Conservation (phyloP, 2,113 vertebrate genomes). For the Thamnaconus septentrionalis region DNA sequence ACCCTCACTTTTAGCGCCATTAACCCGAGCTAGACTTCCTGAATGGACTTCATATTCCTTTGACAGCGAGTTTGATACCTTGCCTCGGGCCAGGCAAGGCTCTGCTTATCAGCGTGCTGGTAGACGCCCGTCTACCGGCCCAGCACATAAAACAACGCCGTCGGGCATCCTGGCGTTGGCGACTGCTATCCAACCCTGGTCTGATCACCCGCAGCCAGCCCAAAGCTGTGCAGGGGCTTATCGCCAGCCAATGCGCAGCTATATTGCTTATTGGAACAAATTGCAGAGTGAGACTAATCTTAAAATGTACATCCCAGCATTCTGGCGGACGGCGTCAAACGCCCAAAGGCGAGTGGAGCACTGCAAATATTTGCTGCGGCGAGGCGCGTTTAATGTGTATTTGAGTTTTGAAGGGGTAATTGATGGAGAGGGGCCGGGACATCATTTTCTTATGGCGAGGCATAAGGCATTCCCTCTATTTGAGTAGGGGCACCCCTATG, state of each 20-base stretch:
- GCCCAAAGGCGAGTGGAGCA: conserved; percentile 33
- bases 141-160: conserved; percentile 56
- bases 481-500: conserved; percentile 63
- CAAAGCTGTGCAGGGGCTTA: conserved; percentile 29
- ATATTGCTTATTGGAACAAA: conserved; percentile 21
- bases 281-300: conserved; percentile 35
- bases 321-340: conserved; percentile 33
- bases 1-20: conserved; percentile 65
- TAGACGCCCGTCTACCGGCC: conserved; percentile 44
- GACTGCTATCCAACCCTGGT: conserved; percentile 12
- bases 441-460: conserved; percentile 60
- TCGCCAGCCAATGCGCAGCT: conserved; percentile 18
- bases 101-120: conserved; percentile 44
- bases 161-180: conserved; percentile 21
- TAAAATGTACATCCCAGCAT: conserved; percentile 34
- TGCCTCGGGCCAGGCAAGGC: conserved; percentile 52
- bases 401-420: conserved; percentile 61
- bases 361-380: conserved; percentile 24
- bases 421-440: conserved; percentile 63
- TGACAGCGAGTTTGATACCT: conserved; percentile 55
- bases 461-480: conserved; percentile 69
- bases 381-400: conserved; percentile 49
- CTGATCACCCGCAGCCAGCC: conserved; percentile 15
- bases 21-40: conserved; percentile 52
- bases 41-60: conserved; percentile 60